A percentile compares a stretch with the other conserved stretches of the same genome.
These are phyloP conservation scores for Eubasilissa splendida DNA, from an alignment of 2,888 invertebrate species.

Conservation along the genomic window DNA sequence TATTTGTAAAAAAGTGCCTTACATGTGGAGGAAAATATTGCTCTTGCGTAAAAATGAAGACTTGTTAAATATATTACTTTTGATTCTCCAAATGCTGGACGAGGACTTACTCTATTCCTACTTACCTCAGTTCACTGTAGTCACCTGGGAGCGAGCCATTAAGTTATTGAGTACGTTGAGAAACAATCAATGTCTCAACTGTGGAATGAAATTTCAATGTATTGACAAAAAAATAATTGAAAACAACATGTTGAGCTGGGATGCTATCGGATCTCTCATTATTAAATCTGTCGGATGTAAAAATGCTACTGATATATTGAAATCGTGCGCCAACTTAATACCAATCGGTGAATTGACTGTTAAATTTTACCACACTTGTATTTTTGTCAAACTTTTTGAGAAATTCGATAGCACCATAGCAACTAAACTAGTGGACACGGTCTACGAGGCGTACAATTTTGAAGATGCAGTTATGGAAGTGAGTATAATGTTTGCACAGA, in stretches of 20 bases:
- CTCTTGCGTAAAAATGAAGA: conserved; percentile 69
- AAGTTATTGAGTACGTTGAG: conserved; percentile 73
- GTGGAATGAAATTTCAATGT: conserved; percentile 67
- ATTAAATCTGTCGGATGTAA: conserved; percentile 76
- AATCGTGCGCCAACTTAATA: conserved; percentile 72
- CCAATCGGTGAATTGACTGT: conserved; percentile 73
- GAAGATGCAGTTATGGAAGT: conserved; percentile 68
- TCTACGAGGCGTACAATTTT: conserved; percentile 67
- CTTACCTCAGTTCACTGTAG: conserved; percentile 72
- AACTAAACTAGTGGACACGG: conserved; percentile 65
- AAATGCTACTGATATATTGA: conserved; percentile 73
- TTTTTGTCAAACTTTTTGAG: conserved; percentile 69
- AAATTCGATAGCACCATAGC: conserved; percentile 66
- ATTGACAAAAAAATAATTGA: conserved; percentile 61
- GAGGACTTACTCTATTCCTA: conserved; percentile 72
- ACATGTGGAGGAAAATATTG: conserved; percentile 76
- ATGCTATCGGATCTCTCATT: conserved; percentile 73
- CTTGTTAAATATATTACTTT: conserved; percentile 70
- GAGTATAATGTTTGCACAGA: conserved; percentile 53
- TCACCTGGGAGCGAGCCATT: conserved; percentile 74
- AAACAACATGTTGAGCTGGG: conserved; percentile 72
- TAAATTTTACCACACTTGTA: conserved; percentile 75
- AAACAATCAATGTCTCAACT: conserved; percentile 76
- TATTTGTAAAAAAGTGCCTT: conserved; percentile 75
- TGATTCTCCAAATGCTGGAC: conserved; percentile 76